Percentiles rank a stretch among this genome's conserved stretches.
phyloP scores from a whole-genome alignment of 2,113 vertebrate species.

The Campylomormyrus tamandua region DNA sequence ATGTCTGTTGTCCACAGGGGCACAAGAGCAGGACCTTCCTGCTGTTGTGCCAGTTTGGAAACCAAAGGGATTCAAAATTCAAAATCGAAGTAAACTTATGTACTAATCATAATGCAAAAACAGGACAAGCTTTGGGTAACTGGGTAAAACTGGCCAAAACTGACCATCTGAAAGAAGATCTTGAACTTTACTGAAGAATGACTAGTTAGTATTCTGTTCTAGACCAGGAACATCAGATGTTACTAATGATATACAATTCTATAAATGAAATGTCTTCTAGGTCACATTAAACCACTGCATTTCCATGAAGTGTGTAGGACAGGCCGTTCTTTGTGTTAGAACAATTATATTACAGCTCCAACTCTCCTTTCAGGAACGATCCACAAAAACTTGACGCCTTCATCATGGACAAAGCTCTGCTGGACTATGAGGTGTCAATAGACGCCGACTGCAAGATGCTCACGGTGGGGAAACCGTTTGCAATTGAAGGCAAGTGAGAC shows the following conservation, averaged over 20 bases:
- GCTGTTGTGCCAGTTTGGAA: neutral
- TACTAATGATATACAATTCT: neutral
- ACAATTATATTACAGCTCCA: neutral
- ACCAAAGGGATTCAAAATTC: neutral
- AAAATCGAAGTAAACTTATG: neutral
- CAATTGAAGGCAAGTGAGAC: conserved; percentile 81
- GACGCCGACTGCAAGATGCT: conserved; percentile 95
- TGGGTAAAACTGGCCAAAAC: neutral
- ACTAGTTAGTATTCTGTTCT: neutral
- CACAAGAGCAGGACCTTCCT: neutral
- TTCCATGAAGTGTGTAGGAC: neutral
- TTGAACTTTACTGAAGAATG: neutral
- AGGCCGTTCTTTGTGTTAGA: neutral
- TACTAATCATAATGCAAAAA: neutral
- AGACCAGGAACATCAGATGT: neutral
- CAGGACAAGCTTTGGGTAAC: neutral
- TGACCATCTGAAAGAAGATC: neutral
- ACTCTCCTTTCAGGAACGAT: conserved; percentile 68
- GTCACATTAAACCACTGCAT: neutral
- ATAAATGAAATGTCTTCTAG: neutral
- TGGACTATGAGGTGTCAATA: conserved; percentile 97
- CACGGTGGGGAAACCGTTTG: conserved; percentile 94
- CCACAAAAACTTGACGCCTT: conserved; percentile 94
- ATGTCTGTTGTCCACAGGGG: neutral
- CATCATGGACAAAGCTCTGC: conserved; percentile 98